These are phyloP conservation scores for Syngnathus floridae DNA, from an alignment of 2,113 vertebrate genomes.

Conservation along the genomic window DNA sequence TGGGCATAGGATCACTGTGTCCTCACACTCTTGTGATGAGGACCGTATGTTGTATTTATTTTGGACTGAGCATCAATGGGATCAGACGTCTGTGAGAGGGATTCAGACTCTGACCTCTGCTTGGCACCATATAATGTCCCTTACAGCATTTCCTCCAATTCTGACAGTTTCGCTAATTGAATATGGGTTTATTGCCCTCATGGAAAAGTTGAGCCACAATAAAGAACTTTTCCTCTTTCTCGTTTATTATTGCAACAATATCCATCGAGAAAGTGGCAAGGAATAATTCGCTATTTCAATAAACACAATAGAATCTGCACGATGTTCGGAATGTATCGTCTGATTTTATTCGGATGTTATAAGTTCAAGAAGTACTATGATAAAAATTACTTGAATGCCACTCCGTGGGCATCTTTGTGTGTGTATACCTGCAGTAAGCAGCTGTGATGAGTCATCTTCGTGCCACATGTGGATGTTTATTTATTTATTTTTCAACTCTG, in stretches of 20 bases:
- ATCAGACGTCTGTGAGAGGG: conserved; percentile 32
- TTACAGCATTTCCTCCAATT: neutral
- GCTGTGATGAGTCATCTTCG: neutral
- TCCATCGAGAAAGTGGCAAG: neutral
- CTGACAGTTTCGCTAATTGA: neutral
- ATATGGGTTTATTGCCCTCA: neutral
- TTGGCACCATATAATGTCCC: neutral
- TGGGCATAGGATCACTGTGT: conserved; percentile 12
- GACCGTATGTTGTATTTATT: conserved; percentile 33
- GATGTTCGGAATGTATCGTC: neutral
- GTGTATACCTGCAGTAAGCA: neutral
- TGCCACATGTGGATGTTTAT: neutral
- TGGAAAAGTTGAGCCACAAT: neutral
- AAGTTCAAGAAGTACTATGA: neutral
- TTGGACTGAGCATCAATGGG: conserved; percentile 15
- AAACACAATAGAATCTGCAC: neutral
- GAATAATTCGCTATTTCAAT: neutral
- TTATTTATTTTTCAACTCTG: neutral
- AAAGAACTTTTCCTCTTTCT: neutral
- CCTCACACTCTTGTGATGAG: conserved; percentile 33
- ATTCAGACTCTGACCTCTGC: conserved; percentile 4
- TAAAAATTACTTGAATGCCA: neutral
- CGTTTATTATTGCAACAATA: neutral
- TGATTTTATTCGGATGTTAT: neutral
- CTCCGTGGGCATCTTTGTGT: neutral